Conservation (phyloP, 2,888 invertebrate genomes). For the Pammene aurita region DNA sequence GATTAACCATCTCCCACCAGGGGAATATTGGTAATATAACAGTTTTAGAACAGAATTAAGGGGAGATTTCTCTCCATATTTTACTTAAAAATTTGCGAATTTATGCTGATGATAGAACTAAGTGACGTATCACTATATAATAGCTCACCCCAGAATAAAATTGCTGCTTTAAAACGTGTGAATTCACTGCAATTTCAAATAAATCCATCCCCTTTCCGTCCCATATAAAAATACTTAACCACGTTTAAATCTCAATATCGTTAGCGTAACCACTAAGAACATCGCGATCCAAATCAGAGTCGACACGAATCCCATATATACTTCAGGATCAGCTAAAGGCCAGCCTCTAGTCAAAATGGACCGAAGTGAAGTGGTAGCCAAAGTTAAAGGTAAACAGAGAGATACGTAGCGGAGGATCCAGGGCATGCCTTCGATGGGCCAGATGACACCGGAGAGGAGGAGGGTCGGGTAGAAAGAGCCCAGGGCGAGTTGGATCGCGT, state of each 20-base stretch:
- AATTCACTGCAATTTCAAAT: not conserved
- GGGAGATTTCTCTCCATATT: not conserved
- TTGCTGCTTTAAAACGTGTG: not conserved
- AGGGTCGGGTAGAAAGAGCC: constrained; percentile 98
- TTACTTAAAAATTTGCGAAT: not conserved
- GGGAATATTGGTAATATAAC: not conserved
- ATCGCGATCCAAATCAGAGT: constrained; percentile 93
- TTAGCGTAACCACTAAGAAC: constrained; percentile 90
- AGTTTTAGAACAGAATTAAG: not conserved
- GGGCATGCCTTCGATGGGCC: constrained; percentile 99
- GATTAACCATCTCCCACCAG: constrained; percentile 15
- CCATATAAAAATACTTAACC: constrained; percentile 76
- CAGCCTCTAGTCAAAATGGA: constrained; percentile 95
- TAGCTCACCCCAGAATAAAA: not conserved
- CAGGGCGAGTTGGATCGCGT: constrained; percentile 95
- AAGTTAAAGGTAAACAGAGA: constrained; percentile 92
- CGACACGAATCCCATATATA: constrained; percentile 94
- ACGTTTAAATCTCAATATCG: constrained; percentile 91
- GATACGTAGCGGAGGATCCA: constrained; percentile 91
- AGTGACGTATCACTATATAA: too few relatives aligned
- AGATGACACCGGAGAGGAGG: constrained; percentile 95
- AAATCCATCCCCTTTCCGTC: not conserved
- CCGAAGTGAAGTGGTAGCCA: constrained; percentile 95
- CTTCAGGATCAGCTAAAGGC: constrained; percentile 90
- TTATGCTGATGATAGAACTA: not conserved